Evolutionary conservation across 2,113 vertebrate genomes (phyloP).

Genomic region (Callorhinus ursinus): DNA sequence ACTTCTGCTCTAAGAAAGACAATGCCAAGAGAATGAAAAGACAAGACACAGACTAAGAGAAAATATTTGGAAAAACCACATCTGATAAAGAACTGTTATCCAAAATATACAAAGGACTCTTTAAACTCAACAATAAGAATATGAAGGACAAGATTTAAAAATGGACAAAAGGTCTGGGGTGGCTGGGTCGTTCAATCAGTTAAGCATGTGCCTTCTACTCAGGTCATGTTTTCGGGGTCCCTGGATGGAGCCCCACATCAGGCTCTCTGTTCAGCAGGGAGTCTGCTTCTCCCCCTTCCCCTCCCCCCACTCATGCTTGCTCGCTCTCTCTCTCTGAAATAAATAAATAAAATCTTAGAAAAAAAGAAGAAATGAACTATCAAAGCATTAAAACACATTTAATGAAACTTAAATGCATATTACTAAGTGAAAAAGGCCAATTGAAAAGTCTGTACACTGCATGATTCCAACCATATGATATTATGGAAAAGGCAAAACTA

Average conservation of each 20-base stretch:
- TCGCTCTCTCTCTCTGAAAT: not conserved
- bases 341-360: not conserved
- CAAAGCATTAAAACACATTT: not conserved
- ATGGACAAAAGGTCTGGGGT: not conserved
- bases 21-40: not conserved
- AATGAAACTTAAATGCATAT: not conserved
- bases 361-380: not conserved
- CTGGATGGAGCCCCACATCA: not conserved
- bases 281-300: not conserved
- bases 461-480: not conserved
- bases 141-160: not conserved
- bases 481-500: slow-evolving; percentile 7
- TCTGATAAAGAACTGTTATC: not conserved
- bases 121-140: not conserved
- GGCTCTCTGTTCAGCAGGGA: not conserved
- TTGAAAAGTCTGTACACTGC: not conserved
- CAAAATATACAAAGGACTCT: not conserved
- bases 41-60: not conserved
- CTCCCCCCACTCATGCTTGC: not conserved
- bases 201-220: not conserved
- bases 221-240: not conserved
- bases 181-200: not conserved
- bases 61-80: not conserved
- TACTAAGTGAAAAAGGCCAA: not conserved
- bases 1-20: not conserved